phyloP scores from a whole-genome alignment of 2,113 vertebrate genomes.

The Cryptoleucopteryx plumbea region DNA sequence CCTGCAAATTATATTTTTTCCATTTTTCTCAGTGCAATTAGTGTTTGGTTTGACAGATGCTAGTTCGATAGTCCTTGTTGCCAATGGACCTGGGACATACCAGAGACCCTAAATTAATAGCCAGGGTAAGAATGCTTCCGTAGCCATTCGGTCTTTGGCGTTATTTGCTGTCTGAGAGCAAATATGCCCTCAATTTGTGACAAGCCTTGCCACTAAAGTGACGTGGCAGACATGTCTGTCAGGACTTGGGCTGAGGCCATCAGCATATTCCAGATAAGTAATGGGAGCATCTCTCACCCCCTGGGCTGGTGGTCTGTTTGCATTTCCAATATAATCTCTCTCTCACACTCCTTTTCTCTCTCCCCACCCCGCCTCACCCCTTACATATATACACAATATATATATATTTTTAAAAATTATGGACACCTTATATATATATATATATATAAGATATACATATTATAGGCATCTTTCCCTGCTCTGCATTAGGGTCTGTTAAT shows the following conservation, averaged over 20 bases:
- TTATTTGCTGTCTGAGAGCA: conserved; percentile 21
- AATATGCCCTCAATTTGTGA: conserved; percentile 52
- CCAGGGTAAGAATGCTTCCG: not conserved
- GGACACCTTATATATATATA: not conserved
- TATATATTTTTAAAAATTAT: not conserved
- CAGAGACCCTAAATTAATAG: conserved; percentile 24
- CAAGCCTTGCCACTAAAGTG: conserved; percentile 35
- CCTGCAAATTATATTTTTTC: conserved; percentile 67
- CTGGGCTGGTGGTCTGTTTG: conserved; percentile 38
- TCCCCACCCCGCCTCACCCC: rapidly evolving
- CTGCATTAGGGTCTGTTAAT: not conserved
- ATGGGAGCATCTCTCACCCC: conserved; percentile 35
- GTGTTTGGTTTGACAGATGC: conserved; percentile 26
- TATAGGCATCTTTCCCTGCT: not conserved
- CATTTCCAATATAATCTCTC: not conserved
- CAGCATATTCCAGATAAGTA: conserved; percentile 35
- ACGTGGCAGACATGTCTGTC: conserved; percentile 57
- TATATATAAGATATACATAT: not conserved
- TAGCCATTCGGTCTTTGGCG: not conserved
- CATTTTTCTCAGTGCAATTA: conserved; percentile 25
- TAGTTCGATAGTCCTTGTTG: not conserved
- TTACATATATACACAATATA: no score
- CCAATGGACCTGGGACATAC: not conserved
- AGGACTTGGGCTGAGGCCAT: conserved; percentile 42
- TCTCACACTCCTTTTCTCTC: not conserved